These are phyloP conservation scores for Crotalus horridus DNA, from an alignment of 2,113 vertebrate species.

Conservation along the genomic window DNA sequence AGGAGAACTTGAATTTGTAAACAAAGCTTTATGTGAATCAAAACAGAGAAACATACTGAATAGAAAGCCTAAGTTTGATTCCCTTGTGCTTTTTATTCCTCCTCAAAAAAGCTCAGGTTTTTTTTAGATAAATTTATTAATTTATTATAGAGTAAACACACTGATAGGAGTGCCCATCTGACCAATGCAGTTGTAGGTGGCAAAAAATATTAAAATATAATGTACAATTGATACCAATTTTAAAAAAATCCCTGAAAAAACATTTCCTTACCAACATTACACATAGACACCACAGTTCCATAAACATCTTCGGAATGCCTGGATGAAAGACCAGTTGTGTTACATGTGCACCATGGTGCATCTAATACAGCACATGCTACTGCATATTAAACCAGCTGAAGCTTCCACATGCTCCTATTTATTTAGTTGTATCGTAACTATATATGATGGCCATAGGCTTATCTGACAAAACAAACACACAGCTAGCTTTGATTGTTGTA, in stretches of 20 bases:
- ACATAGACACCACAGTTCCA: neutral
- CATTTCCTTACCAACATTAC: neutral
- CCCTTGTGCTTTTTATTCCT: neutral
- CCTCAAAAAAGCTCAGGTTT: neutral
- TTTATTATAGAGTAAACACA: neutral
- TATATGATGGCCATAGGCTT: neutral
- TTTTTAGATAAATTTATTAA: neutral
- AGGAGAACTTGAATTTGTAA: constrained; percentile 46
- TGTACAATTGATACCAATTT: neutral
- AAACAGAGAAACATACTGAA: constrained; percentile 9
- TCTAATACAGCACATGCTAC: neutral
- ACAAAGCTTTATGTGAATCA: constrained; percentile 41
- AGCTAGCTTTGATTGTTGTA: neutral
- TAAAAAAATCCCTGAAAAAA: neutral
- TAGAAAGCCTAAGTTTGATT: neutral
- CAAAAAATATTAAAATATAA: neutral
- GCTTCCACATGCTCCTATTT: neutral
- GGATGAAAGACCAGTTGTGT: neutral
- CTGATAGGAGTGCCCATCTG: neutral
- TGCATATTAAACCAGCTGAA: neutral
- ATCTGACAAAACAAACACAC: neutral
- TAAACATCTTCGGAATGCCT: neutral
- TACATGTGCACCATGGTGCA: neutral
- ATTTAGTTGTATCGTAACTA: neutral
- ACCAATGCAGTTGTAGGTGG: neutral